Evolutionary conservation across 2,797 vertebrate genomes (phyloP), one percentile per base, ranked within the genome.

Genomic region (Bufotes viridis): DNA sequence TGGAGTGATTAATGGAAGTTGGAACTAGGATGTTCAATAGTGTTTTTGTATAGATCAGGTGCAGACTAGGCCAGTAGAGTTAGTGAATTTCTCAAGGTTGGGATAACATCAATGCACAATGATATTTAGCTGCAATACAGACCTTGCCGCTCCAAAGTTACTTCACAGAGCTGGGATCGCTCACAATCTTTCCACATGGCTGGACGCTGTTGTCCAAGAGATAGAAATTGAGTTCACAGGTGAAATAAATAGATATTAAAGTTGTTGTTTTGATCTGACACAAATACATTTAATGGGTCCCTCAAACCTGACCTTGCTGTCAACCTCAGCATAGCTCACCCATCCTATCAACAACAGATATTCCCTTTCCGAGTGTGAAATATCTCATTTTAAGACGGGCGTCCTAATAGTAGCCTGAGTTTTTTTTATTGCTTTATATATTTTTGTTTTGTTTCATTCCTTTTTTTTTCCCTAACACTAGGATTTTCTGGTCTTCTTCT

Each of bases 161-260:
- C 89, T 90, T 90, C 90, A 87, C 69, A 1, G 70, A 89, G 0
- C 18, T 13, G 7, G 60, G 90, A 90, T 88, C 91, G 26, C 7
- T 92, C 90, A 24, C 90, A 90, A n/a, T 91, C 90, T 15, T 34
- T 84, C 81, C 88, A 11, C 83, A 87, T 92, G 67, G 53, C 89
- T 80, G 91, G 90, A 92, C 91, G 84, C 88, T 90, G 89, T 91
- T 81, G 92, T 81, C 81, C 92, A 55, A 91, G 55, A 87, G 90
- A 91, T 90, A 89, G 85, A 89, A 89, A 89, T 63, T 2, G 91
- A 85, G 87, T 80, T 91, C 24, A 90, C 84, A 86, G 91, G 88
- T 3, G 90, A 90, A 91, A 92, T 92, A 93, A 93, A 93, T 91
- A 91, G 79, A 91, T 90, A 91, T 92, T 92, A 91, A 91, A 91